Conservation (phyloP, 1,140 invertebrate species). For the Drosophila sproati region DNA sequence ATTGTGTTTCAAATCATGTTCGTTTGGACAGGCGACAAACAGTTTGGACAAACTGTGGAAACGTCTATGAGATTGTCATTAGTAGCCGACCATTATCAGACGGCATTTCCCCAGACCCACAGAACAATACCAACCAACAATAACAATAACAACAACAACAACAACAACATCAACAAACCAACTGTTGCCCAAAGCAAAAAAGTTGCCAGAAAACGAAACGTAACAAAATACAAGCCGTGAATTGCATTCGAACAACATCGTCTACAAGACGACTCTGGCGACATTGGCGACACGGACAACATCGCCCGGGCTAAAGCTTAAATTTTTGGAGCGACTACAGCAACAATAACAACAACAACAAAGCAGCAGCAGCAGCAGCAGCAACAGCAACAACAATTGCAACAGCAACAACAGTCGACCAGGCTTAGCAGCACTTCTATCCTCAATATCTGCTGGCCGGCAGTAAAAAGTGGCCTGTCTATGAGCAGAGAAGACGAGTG, state of each 20-base stretch:
- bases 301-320: constrained; percentile 60
- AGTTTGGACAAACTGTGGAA: constrained; percentile 80
- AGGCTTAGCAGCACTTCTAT: constrained; percentile 30
- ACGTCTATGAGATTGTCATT: constrained; percentile 80
- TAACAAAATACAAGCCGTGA: constrained; percentile 83
- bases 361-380: constrained; percentile 13
- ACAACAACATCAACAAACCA: background rate
- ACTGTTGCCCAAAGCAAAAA: constrained; percentile 57
- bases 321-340: constrained; percentile 50
- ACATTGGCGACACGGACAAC: constrained; percentile 69
- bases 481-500: background rate
- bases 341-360: background rate
- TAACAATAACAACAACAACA: constrained; percentile 6
- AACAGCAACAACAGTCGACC: constrained; percentile 22
- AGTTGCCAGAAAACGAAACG: constrained; percentile 74
- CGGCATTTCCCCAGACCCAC: constrained; percentile 39
- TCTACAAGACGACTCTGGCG: constrained; percentile 81
- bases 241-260: constrained; percentile 80
- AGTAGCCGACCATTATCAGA: constrained; percentile 63
- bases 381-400: constrained; percentile 19
- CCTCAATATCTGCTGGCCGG: constrained; percentile 36
- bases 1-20: constrained; percentile 82
- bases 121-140: constrained; percentile 60
- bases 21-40: constrained; percentile 78
- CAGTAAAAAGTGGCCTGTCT: constrained; percentile 11